Percentiles rank a stretch among this genome's conserved stretches.
These are phyloP conservation scores for Metallyticus violacea DNA, from an alignment of 2,888 invertebrate species.

Conservation along the genomic window DNA sequence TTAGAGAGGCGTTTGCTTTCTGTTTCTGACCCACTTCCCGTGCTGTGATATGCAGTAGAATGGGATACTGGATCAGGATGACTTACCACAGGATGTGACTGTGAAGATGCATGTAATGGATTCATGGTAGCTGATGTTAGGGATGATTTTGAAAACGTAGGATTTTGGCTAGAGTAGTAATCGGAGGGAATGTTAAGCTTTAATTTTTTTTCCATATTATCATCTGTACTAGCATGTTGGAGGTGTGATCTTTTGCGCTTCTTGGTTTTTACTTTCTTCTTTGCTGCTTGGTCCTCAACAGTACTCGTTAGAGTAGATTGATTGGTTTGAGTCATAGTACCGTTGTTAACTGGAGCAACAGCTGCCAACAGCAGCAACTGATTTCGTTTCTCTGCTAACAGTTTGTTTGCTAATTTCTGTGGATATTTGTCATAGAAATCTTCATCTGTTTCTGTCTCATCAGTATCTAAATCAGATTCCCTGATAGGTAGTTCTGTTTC, in stretches of 20 bases:
- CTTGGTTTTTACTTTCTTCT: slow-evolving; percentile 57
- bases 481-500: slow-evolving; percentile 61
- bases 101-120: neutral
- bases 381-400: slow-evolving; percentile 72
- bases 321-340: slow-evolving; percentile 34
- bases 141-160: slow-evolving; percentile 15
- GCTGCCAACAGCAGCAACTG: slow-evolving; percentile 62
- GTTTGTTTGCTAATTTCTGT: slow-evolving; percentile 67
- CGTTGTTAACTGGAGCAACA: slow-evolving; percentile 50
- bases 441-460: slow-evolving; percentile 82
- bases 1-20: slow-evolving; percentile 70
- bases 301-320: slow-evolving; percentile 34
- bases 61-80: slow-evolving; percentile 31
- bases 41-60: slow-evolving; percentile 41
- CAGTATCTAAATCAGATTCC: slow-evolving; percentile 82
- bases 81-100: neutral
- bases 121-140: neutral
- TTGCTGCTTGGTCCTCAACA: slow-evolving; percentile 43
- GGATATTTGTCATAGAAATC: slow-evolving; percentile 86
- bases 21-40: slow-evolving; percentile 50
- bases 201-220: slow-evolving; percentile 50
- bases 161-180: slow-evolving; percentile 37
- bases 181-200: slow-evolving; percentile 55
- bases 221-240: slow-evolving; percentile 25
- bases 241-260: slow-evolving; percentile 66